A percentile compares a stretch with the other conserved stretches of the same genome.
phyloP scores from a whole-genome alignment of 30 jellyfish, hydroid and myxozoan genomes.

The Hydractinia symbiolongicarpus region DNA sequence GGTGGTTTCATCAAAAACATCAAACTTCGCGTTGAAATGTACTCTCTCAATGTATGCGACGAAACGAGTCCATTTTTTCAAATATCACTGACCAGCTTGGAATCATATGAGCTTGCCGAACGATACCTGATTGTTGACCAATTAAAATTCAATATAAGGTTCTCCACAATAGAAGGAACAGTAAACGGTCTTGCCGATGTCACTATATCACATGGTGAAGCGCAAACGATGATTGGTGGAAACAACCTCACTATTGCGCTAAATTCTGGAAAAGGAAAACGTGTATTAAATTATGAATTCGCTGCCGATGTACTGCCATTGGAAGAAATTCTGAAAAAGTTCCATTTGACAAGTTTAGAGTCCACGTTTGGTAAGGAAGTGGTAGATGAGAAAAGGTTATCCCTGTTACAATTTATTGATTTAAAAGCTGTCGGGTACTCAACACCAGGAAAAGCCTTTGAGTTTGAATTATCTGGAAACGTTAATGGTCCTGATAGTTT shows the following conservation, averaged over 20 bases:
- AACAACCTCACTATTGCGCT: background rate
- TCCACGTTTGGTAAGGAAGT: background rate
- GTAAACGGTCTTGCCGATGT: conserved; percentile 8
- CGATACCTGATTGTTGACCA: conserved; percentile 1
- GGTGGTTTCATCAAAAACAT: conserved; percentile 9
- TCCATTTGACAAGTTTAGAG: conserved; percentile 3
- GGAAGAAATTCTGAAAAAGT: background rate
- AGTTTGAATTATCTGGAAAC: conserved; percentile 15
- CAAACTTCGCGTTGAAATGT: background rate
- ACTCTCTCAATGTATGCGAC: background rate
- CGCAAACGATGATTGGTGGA: conserved; percentile 5
- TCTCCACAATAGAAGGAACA: background rate
- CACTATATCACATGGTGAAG: background rate
- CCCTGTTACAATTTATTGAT: conserved; percentile 14
- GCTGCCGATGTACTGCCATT: background rate
- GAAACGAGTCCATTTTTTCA: background rate
- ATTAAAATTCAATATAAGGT: background rate
- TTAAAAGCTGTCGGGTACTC: conserved; percentile 8
- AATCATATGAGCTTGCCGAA: conserved; percentile 6
- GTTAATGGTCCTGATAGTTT: conserved; percentile 10
- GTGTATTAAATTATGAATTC: background rate
- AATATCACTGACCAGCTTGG: conserved; percentile 3
- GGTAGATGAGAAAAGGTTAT: background rate
- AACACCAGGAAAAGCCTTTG: conserved; percentile 8
- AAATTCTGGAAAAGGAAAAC: conserved; percentile 1